Evolutionary conservation across 2,797 vertebrate genomes (phyloP).

Genomic region (Syndactyla subalaris): DNA sequence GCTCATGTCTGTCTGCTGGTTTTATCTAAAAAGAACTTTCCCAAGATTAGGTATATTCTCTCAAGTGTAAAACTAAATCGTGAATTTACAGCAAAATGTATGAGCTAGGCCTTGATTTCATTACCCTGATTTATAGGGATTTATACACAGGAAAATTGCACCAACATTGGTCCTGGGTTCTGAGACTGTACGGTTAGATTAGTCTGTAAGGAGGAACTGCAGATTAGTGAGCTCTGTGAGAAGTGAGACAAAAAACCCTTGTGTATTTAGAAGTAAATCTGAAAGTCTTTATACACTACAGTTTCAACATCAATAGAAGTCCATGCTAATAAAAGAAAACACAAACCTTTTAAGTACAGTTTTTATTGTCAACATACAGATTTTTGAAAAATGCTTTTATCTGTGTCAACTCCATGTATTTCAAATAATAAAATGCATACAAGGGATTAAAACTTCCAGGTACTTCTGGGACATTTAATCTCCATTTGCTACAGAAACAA

Average conservation of each 20-base stretch:
- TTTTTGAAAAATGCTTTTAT: not conserved
- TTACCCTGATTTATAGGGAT: not conserved
- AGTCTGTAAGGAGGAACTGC: not conserved
- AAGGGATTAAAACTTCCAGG: not conserved
- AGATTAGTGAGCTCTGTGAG: not conserved
- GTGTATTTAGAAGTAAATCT: not conserved
- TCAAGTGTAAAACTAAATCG: not conserved
- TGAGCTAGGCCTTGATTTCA: not conserved
- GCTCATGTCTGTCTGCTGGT: not conserved
- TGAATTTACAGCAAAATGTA: not conserved
- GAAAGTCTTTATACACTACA: not conserved
- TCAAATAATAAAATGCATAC: not conserved
- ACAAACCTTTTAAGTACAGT: not conserved
- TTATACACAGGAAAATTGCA: accelerated
- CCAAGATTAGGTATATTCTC: not conserved
- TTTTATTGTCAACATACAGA: not conserved
- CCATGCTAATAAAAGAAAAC: not conserved
- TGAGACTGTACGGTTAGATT: not conserved
- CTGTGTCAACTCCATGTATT: not conserved
- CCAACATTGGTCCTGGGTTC: not conserved
- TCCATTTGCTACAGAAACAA: not conserved
- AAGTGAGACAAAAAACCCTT: not conserved
- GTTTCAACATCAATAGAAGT: not conserved
- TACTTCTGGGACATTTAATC: not conserved
- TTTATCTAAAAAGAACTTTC: not conserved